These are phyloP conservation scores for Dynastes tityus DNA, from an alignment of 2,888 invertebrate genomes.

Conservation along the genomic window DNA sequence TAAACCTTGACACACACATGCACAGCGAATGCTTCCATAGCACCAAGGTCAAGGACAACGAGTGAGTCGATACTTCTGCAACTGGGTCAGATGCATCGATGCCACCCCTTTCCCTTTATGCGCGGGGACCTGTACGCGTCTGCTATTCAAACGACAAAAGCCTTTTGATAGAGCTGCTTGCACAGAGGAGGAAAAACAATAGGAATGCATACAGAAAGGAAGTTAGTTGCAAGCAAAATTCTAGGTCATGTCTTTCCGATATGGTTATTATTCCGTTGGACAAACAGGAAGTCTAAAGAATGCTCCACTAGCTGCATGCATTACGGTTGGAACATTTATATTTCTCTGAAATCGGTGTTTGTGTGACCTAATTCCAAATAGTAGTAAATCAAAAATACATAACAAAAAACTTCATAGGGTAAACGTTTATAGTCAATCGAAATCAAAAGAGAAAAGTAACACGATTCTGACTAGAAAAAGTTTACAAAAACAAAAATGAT, in stretches of 20 bases:
- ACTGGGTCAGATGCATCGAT: slow-evolving; percentile 53
- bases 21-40: slow-evolving; percentile 37
- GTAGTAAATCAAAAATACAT: not conserved
- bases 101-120: slow-evolving; percentile 39
- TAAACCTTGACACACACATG: slow-evolving; percentile 52
- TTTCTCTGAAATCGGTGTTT: not conserved
- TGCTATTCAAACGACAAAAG: slow-evolving; percentile 41
- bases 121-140: slow-evolving; percentile 20
- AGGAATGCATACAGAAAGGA: not conserved
- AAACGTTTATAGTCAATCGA: no score
- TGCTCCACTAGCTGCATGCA: not conserved
- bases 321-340: not conserved
- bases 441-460: no score
- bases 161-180: slow-evolving; percentile 17
- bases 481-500: no score
- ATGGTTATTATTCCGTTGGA: slow-evolving; percentile 19
- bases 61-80: slow-evolving; percentile 53
- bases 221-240: slow-evolving; percentile 4
- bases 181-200: slow-evolving; percentile 14
- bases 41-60: slow-evolving; percentile 53
- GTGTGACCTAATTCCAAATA: not conserved
- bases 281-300: slow-evolving; percentile 16
- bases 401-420: not conserved
- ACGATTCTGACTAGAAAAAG: no score
- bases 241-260: slow-evolving; percentile 15